Conservation (phyloP, 2,797 vertebrate genomes). For the Sebastes alutus region DNA sequence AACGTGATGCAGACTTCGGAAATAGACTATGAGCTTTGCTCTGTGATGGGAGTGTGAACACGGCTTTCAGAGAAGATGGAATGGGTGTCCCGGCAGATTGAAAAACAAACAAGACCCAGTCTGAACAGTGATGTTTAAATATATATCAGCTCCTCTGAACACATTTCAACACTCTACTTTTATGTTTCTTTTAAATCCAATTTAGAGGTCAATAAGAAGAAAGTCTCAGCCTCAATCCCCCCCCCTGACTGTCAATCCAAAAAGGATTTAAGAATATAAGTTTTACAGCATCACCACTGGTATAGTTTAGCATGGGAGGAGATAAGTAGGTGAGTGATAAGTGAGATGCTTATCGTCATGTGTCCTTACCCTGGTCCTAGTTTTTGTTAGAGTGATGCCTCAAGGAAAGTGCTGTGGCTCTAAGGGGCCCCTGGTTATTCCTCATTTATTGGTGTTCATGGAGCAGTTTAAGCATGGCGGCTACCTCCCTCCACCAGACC, state of each 20-base stretch:
- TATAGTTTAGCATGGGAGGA: slow-evolving; percentile 5
- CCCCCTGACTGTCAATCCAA: not conserved
- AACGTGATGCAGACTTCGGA: slow-evolving; percentile 72
- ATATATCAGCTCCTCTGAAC: slow-evolving; percentile 17
- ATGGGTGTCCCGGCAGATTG: slow-evolving; percentile 48
- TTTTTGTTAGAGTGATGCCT: slow-evolving; percentile 22
- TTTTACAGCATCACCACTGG: slow-evolving; percentile 2
- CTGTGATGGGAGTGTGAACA: slow-evolving; percentile 45
- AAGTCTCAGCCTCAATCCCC: slow-evolving; percentile 1
- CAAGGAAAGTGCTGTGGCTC: slow-evolving; percentile 15
- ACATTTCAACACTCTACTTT: not conserved
- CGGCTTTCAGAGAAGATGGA: slow-evolving; percentile 58
- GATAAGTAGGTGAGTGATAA: slow-evolving; percentile 2
- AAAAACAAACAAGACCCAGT: slow-evolving; percentile 62
- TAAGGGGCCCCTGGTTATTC: slow-evolving; percentile 40
- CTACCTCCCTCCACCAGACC: slow-evolving; percentile 43
- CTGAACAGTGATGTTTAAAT: slow-evolving; percentile 27
- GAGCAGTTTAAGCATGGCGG: slow-evolving; percentile 60
- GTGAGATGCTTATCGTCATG: slow-evolving; percentile 21
- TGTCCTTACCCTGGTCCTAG: slow-evolving; percentile 10
- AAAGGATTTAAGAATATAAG: not conserved
- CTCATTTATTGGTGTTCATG: slow-evolving; percentile 59
- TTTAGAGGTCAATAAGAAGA: slow-evolving; percentile 14
- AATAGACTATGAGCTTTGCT: slow-evolving; percentile 68
- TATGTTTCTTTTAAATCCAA: slow-evolving; percentile 1